Conservation (phyloP, 1,140 invertebrate genomes). For the Neodiprion lecontei region DNA sequence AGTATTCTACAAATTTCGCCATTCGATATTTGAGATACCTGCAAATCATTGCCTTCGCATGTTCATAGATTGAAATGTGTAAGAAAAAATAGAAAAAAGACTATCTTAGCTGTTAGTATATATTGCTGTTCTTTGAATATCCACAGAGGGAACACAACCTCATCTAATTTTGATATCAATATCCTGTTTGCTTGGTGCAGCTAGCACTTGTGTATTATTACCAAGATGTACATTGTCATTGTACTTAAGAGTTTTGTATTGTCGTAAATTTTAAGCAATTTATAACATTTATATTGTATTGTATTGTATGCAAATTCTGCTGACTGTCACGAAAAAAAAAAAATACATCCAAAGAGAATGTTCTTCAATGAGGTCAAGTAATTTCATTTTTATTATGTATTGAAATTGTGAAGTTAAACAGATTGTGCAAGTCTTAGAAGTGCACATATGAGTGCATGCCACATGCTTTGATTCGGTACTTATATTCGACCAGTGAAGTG, state of each 20-base stretch:
- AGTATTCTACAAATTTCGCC: neutral
- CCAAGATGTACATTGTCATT: neutral
- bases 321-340: too few relatives aligned
- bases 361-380: neutral
- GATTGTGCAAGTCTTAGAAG: neutral
- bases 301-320: neutral
- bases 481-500: neutral
- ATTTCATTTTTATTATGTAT: neutral
- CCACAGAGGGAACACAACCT: neutral
- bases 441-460: neutral
- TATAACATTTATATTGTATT: neutral
- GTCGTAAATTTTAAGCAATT: slow-evolving; percentile 1
- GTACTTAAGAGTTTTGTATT: slow-evolving; percentile 2
- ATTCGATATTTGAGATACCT: neutral
- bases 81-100: neutral
- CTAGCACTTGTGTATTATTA: neutral
- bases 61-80: neutral
- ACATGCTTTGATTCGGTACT: neutral
- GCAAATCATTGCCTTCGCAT: neutral
- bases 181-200: neutral
- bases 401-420: slow-evolving; percentile 5
- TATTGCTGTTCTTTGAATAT: neutral
- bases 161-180: neutral
- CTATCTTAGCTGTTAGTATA: neutral
- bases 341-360: neutral